Evolutionary conservation across 2,797 vertebrate genomes (phyloP).

Genomic region (Arnoldichthys spilopterus): DNA sequence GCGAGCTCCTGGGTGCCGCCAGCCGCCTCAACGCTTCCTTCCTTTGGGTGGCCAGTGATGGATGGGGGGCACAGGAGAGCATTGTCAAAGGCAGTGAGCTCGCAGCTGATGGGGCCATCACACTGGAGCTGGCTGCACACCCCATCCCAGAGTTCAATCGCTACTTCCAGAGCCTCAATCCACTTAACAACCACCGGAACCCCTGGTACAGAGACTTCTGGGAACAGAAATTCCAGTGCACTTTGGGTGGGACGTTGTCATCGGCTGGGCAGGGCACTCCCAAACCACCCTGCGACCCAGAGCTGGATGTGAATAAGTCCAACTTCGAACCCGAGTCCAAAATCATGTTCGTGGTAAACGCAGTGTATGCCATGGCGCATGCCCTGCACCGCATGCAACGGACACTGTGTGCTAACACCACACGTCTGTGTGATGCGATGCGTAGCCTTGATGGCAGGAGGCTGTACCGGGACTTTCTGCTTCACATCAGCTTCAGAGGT

Average conservation of each 20-base stretch:
- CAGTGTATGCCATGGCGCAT: constrained; percentile 96
- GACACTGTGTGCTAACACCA: constrained; percentile 91
- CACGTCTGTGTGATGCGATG: constrained; percentile 92
- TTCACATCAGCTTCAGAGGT: constrained; percentile 98
- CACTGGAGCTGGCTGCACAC: constrained; percentile 92
- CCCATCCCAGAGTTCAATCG: constrained; percentile 89
- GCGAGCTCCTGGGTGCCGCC: constrained; percentile 92
- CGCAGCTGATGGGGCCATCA: constrained; percentile 93
- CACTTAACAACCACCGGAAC: constrained; percentile 89
- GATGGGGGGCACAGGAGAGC: constrained; percentile 98
- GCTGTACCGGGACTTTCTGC: constrained; percentile 93
- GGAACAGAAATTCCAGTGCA: constrained; percentile 98
- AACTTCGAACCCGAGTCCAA: constrained; percentile 98
- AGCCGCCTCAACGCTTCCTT: constrained; percentile 92
- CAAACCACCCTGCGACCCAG: constrained; percentile 84
- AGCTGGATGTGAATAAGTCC: constrained; percentile 85
- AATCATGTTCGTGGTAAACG: constrained; percentile 99
- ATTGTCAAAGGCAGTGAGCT: constrained; percentile 94
- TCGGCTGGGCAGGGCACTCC: constrained; percentile 63
- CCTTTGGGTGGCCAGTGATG: constrained; percentile 97
- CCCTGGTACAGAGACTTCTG: constrained; percentile 98
- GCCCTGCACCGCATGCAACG: constrained; percentile 96
- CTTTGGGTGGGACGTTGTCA: constrained; percentile 72
- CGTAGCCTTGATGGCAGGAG: constrained; percentile 91
- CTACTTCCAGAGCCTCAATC: constrained; percentile 91